Evolutionary conservation across 2,113 vertebrate species (phyloP), one percentile per base, ranked within the genome.

Genomic region (Aramus guarauna): DNA sequence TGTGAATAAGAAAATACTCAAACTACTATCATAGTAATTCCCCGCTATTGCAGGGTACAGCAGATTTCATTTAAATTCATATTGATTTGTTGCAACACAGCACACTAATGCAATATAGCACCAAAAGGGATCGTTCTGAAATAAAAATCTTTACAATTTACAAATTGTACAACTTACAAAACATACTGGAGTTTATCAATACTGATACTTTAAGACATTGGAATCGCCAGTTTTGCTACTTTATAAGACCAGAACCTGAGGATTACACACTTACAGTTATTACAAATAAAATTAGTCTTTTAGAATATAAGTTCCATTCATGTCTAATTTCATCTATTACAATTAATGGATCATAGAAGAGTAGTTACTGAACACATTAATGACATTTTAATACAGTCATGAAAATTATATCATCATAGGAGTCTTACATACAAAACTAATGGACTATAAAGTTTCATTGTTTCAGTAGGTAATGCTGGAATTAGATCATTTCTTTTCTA

Each of bases 271-370:
- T 68, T 83, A 63, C 16, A 74, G 53, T 67, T 73, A 72, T 3
- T 62, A 26, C 52, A 72, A 82, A 67, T 53, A 50, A 92, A 90
- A 37, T 50, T 47, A 73, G 26, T 22, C 32, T 76, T 90, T 50
- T 36, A 66, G 29, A 66, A 39, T 52, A 1, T 32, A 88, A 75
- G 12, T 72, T 73, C 24, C 39, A 72, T 62, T 96, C 11, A 20
- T 21, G 85, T 29, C 47, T 64, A 48, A 75, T 90, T 95, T 84
- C 55, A 68, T 60, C 69, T 63, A 37, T 32, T 89, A 55, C 41
- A 92, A 96, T 59, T 95, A 95, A 93, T 52, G 66, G 58, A 72
- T 90, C 74, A 92, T 30, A 85, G 87, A 95, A 79, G 66, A 92
- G 74, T 37, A 92, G 85, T 85, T 85, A 94, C 76, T 85, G 88